These are phyloP conservation scores for Puntigrus tetrazona DNA, from an alignment of 2,113 vertebrate genomes.

Conservation along the genomic window DNA sequence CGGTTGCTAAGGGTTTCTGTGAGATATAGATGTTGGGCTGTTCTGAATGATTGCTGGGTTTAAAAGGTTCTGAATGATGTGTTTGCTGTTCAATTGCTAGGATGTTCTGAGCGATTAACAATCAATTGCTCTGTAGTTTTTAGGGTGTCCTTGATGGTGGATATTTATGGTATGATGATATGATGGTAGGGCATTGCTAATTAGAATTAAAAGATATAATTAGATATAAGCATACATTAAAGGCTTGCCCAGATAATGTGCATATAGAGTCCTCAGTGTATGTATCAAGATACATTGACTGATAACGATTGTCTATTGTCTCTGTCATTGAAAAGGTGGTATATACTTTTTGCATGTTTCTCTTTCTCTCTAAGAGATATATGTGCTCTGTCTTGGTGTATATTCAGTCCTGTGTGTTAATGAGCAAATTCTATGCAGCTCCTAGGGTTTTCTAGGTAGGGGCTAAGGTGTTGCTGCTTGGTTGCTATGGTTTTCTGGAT, in stretches of 20 bases:
- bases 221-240: neutral
- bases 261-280: neutral
- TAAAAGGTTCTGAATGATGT: neutral
- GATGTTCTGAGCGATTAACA: neutral
- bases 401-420: neutral
- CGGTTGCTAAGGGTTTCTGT: neutral
- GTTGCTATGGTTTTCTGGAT: constrained; percentile 1
- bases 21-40: neutral
- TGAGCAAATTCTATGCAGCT: neutral
- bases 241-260: too few relatives aligned
- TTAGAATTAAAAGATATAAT: neutral
- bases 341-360: neutral
- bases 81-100: neutral
- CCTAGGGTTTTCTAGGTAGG: neutral
- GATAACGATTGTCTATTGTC: neutral
- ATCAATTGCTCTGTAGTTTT: neutral
- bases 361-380: neutral
- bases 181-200: too few relatives aligned
- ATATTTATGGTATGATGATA: too few relatives aligned
- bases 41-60: neutral
- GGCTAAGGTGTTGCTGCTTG: neutral
- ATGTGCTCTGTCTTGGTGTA: neutral
- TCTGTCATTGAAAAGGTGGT: neutral
- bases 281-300: neutral
- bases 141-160: neutral